These are phyloP conservation scores for Pelodytes ibericus DNA, from an alignment of 2,797 vertebrate genomes.

Conservation along the genomic window DNA sequence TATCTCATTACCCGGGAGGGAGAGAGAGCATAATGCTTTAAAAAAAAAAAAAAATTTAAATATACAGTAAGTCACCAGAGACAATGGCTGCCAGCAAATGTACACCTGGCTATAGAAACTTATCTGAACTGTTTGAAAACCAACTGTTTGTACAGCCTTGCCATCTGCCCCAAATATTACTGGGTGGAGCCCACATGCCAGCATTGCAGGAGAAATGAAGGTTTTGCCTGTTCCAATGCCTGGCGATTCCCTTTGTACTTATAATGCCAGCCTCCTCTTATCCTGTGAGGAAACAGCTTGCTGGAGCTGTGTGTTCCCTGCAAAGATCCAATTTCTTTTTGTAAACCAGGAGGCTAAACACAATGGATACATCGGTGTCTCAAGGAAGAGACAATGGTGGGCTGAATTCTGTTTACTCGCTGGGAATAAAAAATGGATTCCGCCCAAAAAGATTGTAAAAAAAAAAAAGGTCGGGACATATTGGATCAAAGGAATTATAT, in stretches of 20 bases:
- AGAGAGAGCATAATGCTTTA: too few relatives aligned
- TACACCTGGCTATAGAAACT: slow-evolving; percentile 36
- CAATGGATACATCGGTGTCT: neutral
- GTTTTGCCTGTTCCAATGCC: slow-evolving; percentile 18
- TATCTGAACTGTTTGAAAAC: slow-evolving; percentile 18
- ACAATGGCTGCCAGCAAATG: neutral
- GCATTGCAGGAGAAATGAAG: neutral
- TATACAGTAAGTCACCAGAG: slow-evolving; percentile 20
- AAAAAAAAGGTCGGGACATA: too few relatives aligned
- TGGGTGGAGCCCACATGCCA: slow-evolving; percentile 37
- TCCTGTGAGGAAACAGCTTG: slow-evolving; percentile 38
- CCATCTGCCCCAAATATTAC: slow-evolving; percentile 23
- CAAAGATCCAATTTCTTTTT: slow-evolving; percentile 2
- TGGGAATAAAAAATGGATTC: too few relatives aligned
- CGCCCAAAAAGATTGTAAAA: too few relatives aligned
- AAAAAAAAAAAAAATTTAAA: neutral
- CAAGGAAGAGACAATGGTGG: neutral
- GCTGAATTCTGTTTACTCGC: too few relatives aligned
- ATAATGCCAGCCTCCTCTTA: neutral
- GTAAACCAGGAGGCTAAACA: neutral
- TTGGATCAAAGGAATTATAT: too few relatives aligned
- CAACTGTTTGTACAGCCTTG: slow-evolving; percentile 25
- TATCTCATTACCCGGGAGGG: too few relatives aligned
- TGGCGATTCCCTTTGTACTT: slow-evolving; percentile 6
- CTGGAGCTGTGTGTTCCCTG: neutral